Base-by-base conservation (phyloP, 2,888 invertebrate species). In the Callimorpha dominula region DNA sequence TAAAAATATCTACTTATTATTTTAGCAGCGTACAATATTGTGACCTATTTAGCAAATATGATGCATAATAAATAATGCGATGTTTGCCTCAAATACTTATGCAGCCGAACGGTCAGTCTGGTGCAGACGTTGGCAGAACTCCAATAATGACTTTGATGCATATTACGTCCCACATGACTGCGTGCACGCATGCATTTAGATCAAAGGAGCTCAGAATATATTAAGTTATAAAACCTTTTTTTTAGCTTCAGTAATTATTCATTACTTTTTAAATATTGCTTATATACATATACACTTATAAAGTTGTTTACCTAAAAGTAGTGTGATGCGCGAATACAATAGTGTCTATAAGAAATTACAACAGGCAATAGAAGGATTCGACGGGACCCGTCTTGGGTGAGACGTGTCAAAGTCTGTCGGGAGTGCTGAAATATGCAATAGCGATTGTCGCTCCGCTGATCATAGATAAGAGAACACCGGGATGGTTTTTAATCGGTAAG, bases 81-180 rank as follows among this genome's bases (percentile, higher is more conserved):
- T 15, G 66, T 68, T 74, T 62, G 11, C n/a, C 57, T 69, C 49
- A 57, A 79, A 76, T 70, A 75, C 78, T 73, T 49, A 76, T 73
- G 75, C 73, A 77, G 72, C 65, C 64, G 70, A 62, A 68, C 68
- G 73, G 54, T 46, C 62, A 4, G 70, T 52, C 50, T 14, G 42
- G 64, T 15, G 73, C 75, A 75, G 76, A 43, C 71, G 50, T 76
- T 90, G 90, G 91, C 90, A 73, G 63, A 31, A 50, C 70, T 86
- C 93, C 93, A 94, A 89, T 74, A 84, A 83, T 70, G 73, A 87
- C 88, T 89, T 81, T 88, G 70, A 88, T 89, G 87, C 86, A 74
- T 81, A 83, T 85, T 89, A 90, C 89, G 88, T 86, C 86, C 88
- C 88, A 89, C 86, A 85, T 86, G 85, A 86, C 85, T 81, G 83